These are phyloP conservation scores for Scelioninae gen. 1 DNA, from an alignment of 2,888 invertebrate genomes.

Conservation along the genomic window DNA sequence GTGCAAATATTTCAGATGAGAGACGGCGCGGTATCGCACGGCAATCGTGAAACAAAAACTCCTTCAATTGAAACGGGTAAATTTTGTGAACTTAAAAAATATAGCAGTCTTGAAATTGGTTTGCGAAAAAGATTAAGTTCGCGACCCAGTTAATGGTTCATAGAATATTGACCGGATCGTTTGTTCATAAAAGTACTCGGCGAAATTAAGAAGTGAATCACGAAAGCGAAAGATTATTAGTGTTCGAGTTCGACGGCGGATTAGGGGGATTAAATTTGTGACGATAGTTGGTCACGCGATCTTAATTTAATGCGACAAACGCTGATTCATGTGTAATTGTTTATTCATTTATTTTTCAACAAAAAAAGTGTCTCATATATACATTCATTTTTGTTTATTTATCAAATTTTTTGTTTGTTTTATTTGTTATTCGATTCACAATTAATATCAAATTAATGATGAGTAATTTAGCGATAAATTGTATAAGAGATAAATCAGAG, in stretches of 20 bases:
- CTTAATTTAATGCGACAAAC: slow-evolving; percentile 11
- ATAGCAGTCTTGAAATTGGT: slow-evolving; percentile 3
- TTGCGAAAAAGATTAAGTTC: slow-evolving; percentile 37
- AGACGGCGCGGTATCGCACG: not conserved
- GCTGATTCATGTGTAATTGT: no score
- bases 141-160: slow-evolving; percentile 35
- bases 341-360: no score
- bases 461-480: no score
- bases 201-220: slow-evolving; percentile 55
- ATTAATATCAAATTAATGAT: no score
- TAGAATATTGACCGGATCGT: slow-evolving; percentile 45
- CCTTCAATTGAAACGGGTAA: slow-evolving; percentile 19
- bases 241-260: slow-evolving; percentile 21
- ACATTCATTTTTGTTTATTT: no score
- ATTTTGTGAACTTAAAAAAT: slow-evolving; percentile 9
- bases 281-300: slow-evolving; percentile 32
- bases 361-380: no score
- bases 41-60: slow-evolving; percentile 5
- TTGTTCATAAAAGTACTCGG: slow-evolving; percentile 26
- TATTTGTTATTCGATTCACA: no score
- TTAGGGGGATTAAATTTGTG: slow-evolving; percentile 32
- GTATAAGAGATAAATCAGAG: no score
- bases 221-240: slow-evolving; percentile 21
- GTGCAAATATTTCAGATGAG: slow-evolving; percentile 13
- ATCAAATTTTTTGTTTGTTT: no score